Evolutionary conservation across 2,113 vertebrate genomes (phyloP).

Genomic region (Oncorhynchus mykiss): DNA sequence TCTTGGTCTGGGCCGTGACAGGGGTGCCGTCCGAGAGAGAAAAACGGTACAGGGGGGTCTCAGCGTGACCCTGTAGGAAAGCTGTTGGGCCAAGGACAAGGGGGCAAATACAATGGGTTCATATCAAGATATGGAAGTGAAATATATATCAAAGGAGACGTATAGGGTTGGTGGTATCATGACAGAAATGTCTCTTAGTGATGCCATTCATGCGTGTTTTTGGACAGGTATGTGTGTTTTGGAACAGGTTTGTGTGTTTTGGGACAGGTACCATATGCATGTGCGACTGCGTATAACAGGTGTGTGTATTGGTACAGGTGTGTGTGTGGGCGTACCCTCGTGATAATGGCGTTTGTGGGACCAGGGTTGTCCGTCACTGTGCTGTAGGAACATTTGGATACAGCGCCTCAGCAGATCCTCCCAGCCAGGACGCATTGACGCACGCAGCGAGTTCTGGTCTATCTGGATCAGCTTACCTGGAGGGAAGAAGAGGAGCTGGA

Average conservation of each 20-base stretch:
- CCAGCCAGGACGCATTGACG: constrained; percentile 95
- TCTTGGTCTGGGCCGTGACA: constrained; percentile 95
- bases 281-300: neutral
- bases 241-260: neutral
- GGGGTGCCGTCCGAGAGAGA: constrained; percentile 94
- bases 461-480: constrained; percentile 96
- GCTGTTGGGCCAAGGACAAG: constrained; percentile 65
- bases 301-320: neutral
- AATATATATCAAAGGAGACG: neutral
- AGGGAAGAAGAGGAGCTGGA: constrained; percentile 1
- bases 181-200: neutral
- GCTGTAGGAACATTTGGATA: constrained; percentile 95
- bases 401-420: constrained; percentile 91
- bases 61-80: constrained; percentile 89
- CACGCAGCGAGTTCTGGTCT: constrained; percentile 89
- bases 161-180: neutral
- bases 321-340: constrained; percentile 77
- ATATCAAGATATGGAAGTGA: neutral
- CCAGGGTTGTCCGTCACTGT: constrained; percentile 93
- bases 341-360: constrained; percentile 96
- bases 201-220: neutral
- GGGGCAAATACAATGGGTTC: neutral
- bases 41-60: constrained; percentile 93
- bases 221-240: neutral
- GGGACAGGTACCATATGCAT: neutral